A percentile compares a stretch with the other conserved stretches of the same genome.
Conservation (phyloP, 2,888 invertebrate genomes). For the Cylloceria caligata region DNA sequence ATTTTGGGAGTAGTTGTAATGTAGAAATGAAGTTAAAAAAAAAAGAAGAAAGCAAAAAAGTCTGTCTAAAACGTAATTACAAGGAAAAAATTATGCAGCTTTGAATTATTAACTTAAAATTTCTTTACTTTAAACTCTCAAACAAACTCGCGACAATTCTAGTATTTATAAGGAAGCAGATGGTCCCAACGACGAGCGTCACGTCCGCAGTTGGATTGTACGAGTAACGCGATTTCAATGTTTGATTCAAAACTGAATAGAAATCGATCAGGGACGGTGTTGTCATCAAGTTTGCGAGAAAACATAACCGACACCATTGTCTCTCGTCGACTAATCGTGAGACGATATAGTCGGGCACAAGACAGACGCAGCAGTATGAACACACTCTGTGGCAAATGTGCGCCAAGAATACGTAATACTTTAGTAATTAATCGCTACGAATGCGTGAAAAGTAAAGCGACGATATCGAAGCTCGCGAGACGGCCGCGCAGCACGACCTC, state of each 20-base stretch:
- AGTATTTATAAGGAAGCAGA: constrained; percentile 8
- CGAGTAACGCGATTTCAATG: constrained; percentile 62
- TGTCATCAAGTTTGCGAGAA: constrained; percentile 53
- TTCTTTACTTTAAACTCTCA: not conserved
- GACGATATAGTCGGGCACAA: constrained; percentile 11
- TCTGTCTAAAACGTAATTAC: not conserved
- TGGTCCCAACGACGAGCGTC: constrained; percentile 31
- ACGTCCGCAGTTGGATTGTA: constrained; percentile 44
- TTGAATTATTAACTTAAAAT: not conserved
- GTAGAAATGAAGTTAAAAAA: not conserved
- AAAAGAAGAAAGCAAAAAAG: not conserved
- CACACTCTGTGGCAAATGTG: not conserved
- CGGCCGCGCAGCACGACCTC: constrained; percentile 51
- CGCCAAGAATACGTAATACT: not conserved
- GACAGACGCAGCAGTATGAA: not conserved
- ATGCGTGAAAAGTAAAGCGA: constrained; percentile 15
- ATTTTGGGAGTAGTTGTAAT: too few relatives aligned
- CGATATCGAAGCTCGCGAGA: constrained; percentile 42
- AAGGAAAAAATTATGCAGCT: not conserved
- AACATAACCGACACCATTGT: constrained; percentile 66
- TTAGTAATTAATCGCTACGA: constrained; percentile 17
- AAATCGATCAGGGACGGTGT: constrained; percentile 60
- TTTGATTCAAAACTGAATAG: constrained; percentile 62
- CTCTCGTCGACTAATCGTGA: constrained; percentile 28
- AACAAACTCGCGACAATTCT: not conserved